These are phyloP conservation scores for Corydoras sp. DNA, from an alignment of 2,113 vertebrate species.

Conservation along the genomic window DNA sequence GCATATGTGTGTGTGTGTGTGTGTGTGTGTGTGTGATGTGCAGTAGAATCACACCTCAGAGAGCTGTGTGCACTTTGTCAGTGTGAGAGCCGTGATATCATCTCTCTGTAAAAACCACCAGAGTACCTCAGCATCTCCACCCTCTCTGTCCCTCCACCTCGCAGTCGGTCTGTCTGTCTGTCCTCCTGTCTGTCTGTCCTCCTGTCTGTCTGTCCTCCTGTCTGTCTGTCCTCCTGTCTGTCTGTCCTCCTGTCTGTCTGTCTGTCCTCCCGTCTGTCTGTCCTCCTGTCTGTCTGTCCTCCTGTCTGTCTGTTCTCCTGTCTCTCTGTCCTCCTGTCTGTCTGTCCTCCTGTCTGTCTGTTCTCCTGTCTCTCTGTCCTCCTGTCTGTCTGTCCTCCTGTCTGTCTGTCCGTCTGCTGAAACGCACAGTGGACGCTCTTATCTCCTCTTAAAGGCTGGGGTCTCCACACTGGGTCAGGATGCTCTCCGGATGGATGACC, in stretches of 20 bases:
- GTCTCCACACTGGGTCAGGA: too few relatives aligned
- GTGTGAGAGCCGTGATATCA: constrained; percentile 10
- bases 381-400: not conserved
- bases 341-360: not conserved
- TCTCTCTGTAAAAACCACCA: not conserved
- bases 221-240: not conserved
- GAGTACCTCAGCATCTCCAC: too few relatives aligned
- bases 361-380: too few relatives aligned
- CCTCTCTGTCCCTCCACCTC: too few relatives aligned
- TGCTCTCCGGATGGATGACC: too few relatives aligned
- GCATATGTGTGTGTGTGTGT: not conserved
- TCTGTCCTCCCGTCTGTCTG: not conserved
- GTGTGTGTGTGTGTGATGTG: not conserved
- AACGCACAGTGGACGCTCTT: too few relatives aligned
- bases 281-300: not conserved
- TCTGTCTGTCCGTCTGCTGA: not conserved
- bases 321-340: not conserved
- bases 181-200: not conserved
- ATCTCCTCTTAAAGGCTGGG: not conserved
- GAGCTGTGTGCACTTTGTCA: constrained; percentile 8
- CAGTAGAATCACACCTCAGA: constrained; percentile 3
- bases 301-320: not conserved
- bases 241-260: not conserved
- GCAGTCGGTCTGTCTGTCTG: not conserved
- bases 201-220: not conserved